Evolutionary conservation across 2,888 invertebrate species (phyloP), one percentile per base, ranked within the genome.

Genomic region (Frankliniella fusca): DNA sequence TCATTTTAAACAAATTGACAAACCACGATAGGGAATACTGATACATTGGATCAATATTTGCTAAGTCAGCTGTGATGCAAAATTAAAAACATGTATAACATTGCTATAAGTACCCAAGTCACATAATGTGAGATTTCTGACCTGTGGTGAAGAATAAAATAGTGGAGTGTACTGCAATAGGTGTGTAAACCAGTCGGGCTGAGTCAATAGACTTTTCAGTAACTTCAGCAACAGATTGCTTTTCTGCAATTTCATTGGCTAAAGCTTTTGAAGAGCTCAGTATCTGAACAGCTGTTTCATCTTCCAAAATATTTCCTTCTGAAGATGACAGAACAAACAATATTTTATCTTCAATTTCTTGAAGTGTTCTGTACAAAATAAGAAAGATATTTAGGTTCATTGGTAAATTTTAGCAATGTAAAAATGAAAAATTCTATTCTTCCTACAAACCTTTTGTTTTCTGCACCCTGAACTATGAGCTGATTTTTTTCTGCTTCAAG

Each of bases 21-120:
- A 97, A 98, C 98, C 98, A 98, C 3, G 92, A 92, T 85, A 98
- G 89, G 0, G 97, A 97, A 88, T 97, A 98, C 87, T 98, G 97
- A 88, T 98, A 98, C 98, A 98, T 98, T 2, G 97, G 97, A 89
- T 98, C 97, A 85, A 98, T 96, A 86, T 95, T 93, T 10, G 96
- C 94, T 86, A 98, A 89, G 83, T 96, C 95, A 83, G 93, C 95
- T 94, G 87, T 81, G 89, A 89, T 83, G 70, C 81, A 85, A 84
- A 83, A 79, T 20, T 49, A 54, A 76, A 28, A 80, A 61, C 81
- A 48, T 80, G 80, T 81, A 18, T 7, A 38, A 79, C 23, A 54
- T 82, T 48, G 48, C 11, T 23, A 70, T 28, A 70, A 81, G 38
- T 38, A 28, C 70, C 5, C 2, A 18, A 28, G 50, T 79, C 48